Percentiles rank a stretch among this genome's conserved stretches.
These are phyloP conservation scores for Lithophane leautieri DNA, from an alignment of 2,888 invertebrate species.

Conservation along the genomic window DNA sequence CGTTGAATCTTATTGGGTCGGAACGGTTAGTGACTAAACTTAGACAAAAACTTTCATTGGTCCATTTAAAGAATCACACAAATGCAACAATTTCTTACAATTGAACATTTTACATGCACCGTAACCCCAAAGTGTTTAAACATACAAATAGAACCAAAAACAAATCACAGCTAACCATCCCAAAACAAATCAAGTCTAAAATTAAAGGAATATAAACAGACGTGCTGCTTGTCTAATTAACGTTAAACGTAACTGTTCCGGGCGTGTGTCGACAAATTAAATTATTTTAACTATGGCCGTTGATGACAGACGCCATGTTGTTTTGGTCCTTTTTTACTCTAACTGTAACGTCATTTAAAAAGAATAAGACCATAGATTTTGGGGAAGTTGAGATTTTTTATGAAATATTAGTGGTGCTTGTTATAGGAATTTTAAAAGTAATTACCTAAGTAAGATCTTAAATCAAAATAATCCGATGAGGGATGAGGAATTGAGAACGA, in stretches of 20 bases:
- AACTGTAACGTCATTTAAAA: conserved; percentile 9
- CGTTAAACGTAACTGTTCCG: conserved; percentile 53
- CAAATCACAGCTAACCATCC: conserved; percentile 14
- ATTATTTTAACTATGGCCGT: conserved; percentile 43
- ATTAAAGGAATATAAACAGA: conserved; percentile 53
- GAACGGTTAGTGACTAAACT: conserved; percentile 17
- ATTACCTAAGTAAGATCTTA: not conserved
- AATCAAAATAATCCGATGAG: not conserved
- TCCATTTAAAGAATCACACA: not conserved
- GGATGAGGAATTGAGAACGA: not conserved
- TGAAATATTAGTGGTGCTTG: not conserved
- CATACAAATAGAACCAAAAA: conserved; percentile 27
- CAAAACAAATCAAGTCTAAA: conserved; percentile 42
- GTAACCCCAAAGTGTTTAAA: conserved; percentile 2
- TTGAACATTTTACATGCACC: not conserved
- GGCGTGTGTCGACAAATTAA: conserved; percentile 61
- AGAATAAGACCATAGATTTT: conserved; percentile 2
- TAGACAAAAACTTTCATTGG: not conserved
- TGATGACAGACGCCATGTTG: conserved; percentile 49
- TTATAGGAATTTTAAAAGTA: not conserved
- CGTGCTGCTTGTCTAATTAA: conserved; percentile 52
- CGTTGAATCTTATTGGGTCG: conserved; percentile 11
- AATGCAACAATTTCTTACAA: not conserved
- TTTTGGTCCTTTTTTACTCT: conserved; percentile 44
- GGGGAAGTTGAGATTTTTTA: not conserved